Evolutionary conservation across 2,888 invertebrate species (phyloP).

Genomic region (Exocentrus adspersus): DNA sequence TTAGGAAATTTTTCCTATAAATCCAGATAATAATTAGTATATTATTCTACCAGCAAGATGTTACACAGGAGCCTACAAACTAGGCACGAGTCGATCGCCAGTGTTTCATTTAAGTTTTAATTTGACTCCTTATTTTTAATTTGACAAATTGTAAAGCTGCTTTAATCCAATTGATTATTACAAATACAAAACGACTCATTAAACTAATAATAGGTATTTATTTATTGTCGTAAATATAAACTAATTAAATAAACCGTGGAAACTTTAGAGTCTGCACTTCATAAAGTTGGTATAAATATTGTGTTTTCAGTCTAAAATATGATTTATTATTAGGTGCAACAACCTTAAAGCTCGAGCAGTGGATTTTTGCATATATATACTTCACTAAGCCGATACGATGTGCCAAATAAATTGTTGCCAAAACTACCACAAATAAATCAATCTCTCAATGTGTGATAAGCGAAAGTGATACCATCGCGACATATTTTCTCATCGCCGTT

Average conservation of each 20-base stretch:
- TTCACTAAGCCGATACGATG: slow-evolving; percentile 30
- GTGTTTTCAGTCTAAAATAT: slow-evolving; percentile 30
- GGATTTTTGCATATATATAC: slow-evolving; percentile 23
- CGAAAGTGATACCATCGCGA: not conserved
- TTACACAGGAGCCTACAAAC: no score
- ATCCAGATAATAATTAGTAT: no score
- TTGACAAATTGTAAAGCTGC: no score
- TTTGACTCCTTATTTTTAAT: no score
- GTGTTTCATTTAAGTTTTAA: no score
- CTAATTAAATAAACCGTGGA: slow-evolving; percentile 19
- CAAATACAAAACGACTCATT: not conserved
- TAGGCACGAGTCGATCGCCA: no score
- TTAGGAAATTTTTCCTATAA: no score
- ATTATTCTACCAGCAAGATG: no score
- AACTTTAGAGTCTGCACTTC: slow-evolving; percentile 21
- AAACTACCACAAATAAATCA: slow-evolving; percentile 39
- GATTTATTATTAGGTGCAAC: slow-evolving; percentile 29
- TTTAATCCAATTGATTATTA: not conserved
- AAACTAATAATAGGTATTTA: slow-evolving; percentile 9
- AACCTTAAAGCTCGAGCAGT: slow-evolving; percentile 22
- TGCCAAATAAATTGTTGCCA: slow-evolving; percentile 43
- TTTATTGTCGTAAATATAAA: slow-evolving; percentile 17
- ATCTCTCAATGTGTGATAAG: slow-evolving; percentile 29
- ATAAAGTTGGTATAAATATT: slow-evolving; percentile 30
- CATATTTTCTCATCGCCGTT: slow-evolving; percentile 4